These are phyloP conservation scores for Heliconius cydno DNA, from an alignment of 2,888 invertebrate species.

Conservation along the genomic window DNA sequence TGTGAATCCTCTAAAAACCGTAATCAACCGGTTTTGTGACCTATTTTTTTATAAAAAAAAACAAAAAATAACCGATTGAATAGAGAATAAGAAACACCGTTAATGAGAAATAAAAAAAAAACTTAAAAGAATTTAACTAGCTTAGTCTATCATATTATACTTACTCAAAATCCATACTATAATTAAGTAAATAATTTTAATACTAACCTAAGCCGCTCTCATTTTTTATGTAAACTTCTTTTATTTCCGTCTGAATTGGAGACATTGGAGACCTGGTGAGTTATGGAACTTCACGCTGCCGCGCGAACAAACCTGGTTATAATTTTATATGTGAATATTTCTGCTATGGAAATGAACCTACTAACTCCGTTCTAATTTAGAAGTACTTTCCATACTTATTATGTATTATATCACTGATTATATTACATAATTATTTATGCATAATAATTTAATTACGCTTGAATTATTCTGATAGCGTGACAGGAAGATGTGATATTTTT, in stretches of 20 bases:
- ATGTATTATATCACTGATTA: slow-evolving; percentile 2
- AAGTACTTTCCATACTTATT: not conserved
- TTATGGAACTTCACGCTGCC: not conserved
- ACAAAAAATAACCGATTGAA: no score
- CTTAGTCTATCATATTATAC: no score
- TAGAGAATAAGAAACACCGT: no score
- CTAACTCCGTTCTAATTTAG: not conserved
- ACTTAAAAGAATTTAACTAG: no score
- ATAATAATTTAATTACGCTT: slow-evolving; percentile 9
- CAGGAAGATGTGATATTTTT: slow-evolving; percentile 29
- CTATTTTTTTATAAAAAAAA: not conserved
- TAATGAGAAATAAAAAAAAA: no score
- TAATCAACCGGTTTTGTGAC: not conserved
- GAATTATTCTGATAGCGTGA: slow-evolving; percentile 21
- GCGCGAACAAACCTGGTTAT: not conserved
- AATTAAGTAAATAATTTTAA: not conserved
- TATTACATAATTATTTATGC: not conserved
- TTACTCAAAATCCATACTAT: no score
- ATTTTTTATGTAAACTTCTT: not conserved
- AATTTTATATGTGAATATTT: not conserved
- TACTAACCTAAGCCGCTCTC: not conserved
- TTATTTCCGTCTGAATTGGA: not conserved
- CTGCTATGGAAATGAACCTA: not conserved
- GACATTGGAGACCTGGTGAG: not conserved
- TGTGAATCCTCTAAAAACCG: slow-evolving; percentile 17